These are phyloP conservation scores for Talpa occidentalis DNA, from an alignment of 2,113 vertebrate species.

Conservation along the genomic window DNA sequence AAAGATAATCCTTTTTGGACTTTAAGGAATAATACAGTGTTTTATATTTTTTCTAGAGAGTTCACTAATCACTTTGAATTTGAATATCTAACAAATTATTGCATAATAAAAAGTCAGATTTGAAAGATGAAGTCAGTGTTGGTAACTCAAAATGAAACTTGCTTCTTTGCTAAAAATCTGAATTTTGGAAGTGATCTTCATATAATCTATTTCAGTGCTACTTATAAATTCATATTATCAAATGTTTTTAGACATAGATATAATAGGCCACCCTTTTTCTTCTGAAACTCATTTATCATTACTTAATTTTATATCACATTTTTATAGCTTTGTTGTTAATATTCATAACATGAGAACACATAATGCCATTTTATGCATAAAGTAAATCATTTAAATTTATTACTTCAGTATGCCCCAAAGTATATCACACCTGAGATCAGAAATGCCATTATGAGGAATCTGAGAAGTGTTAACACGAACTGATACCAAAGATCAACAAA, in stretches of 20 bases:
- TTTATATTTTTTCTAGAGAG: neutral
- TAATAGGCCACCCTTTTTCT: neutral
- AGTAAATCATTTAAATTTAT: conserved; percentile 7
- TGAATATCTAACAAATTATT: neutral
- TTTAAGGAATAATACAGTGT: neutral
- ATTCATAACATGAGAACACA: neutral
- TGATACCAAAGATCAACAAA: no score
- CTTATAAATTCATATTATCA: neutral
- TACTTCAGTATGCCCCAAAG: neutral
- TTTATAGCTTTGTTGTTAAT: neutral
- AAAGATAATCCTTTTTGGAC: neutral
- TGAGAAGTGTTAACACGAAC: neutral
- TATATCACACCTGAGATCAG: neutral
- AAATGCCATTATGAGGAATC: conserved; percentile 28
- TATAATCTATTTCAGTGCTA: neutral
- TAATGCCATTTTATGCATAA: neutral
- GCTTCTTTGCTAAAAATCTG: conserved; percentile 17
- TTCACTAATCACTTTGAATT: conserved; percentile 20
- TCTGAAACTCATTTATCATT: neutral
- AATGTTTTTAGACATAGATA: neutral
- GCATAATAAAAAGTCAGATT: neutral
- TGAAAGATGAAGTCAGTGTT: neutral
- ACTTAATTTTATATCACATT: neutral
- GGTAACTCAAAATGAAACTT: conserved; percentile 17
- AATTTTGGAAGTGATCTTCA: neutral